These are phyloP conservation scores for Cryptosula pallasiana DNA, from an alignment of 2,888 invertebrate species.

Conservation along the genomic window DNA sequence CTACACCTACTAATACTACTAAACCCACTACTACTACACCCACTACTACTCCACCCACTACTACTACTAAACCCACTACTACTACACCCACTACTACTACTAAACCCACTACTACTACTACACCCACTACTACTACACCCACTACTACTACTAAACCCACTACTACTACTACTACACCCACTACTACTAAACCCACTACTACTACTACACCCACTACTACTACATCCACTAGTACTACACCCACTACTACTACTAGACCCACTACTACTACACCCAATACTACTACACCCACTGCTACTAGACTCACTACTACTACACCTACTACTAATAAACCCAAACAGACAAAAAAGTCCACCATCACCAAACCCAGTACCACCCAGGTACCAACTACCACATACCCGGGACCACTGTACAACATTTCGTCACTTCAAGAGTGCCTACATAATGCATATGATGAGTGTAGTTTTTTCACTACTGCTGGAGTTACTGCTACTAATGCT, in stretches of 20 bases:
- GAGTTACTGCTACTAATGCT: not conserved
- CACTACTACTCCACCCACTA: not conserved
- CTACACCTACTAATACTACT: not conserved
- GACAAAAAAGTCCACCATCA: not conserved
- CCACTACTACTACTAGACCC: conserved; percentile 1
- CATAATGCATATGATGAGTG: not conserved
- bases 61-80: not conserved
- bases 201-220: conserved; percentile 26
- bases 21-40: not conserved
- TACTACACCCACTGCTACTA: not conserved
- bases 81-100: not conserved
- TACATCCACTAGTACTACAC: conserved; percentile 27
- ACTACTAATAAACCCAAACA: not conserved
- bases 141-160: not conserved
- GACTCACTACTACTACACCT: not conserved
- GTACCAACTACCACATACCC: not conserved
- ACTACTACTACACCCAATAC: not conserved
- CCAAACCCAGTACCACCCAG: not conserved
- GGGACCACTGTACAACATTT: not conserved
- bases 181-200: not conserved
- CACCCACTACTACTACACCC: not conserved
- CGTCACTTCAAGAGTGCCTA: not conserved
- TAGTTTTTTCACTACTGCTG: not conserved
- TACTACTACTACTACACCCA: not conserved
- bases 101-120: not conserved